Base-by-base conservation (phyloP, 2,888 invertebrate species). In the Trissolcus brochymenae region DNA sequence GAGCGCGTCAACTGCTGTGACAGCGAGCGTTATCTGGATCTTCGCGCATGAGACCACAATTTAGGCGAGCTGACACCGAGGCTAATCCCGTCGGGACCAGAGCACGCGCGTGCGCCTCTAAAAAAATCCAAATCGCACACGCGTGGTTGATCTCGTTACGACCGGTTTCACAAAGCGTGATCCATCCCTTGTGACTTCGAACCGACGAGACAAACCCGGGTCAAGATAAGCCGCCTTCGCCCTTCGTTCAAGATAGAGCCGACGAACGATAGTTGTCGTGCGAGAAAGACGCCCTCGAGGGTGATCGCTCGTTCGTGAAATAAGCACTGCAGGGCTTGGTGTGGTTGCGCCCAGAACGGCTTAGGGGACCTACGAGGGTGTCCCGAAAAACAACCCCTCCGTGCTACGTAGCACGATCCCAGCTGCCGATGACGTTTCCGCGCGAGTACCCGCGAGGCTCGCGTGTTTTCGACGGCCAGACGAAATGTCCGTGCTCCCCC, bases 361-460 rank as follows among this genome's bases (percentile, higher is more conserved):
- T 87, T 87, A 86, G 67, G 82, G 83, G 83, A 81, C 81, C 68
- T 43, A 21, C 75, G 71, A 64, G 76, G 68, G 71, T 75, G 66
- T 72, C 67, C 79, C 79, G 76, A 79, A 82, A 82, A 79, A 70
- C 74, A 72, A 74, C 76, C 79, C 70, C 79, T 70, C 19, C 16
- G 75, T 53, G 21, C 72, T 40, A 19, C 64, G 62, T 14, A 35
- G 77, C 81, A 82, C 82, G 82, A 83, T 83, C 82, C 84, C 85
- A 86, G 86, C 85, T 86, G 86, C 85, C 87, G 87, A 88, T 88
- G 88, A 88, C 88, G 88, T 88, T 88, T 88, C 88, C 88, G 83
- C 88, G 85, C 86, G 87, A 86, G 82, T 87, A 85, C 84, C 85
- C 86, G 84, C 84, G 84, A 88, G 87, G 87, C 85, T 87, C 87